Evolutionary conservation across 2,888 invertebrate species (phyloP), one percentile per base, ranked within the genome.

Genomic region (Aradus depressus): DNA sequence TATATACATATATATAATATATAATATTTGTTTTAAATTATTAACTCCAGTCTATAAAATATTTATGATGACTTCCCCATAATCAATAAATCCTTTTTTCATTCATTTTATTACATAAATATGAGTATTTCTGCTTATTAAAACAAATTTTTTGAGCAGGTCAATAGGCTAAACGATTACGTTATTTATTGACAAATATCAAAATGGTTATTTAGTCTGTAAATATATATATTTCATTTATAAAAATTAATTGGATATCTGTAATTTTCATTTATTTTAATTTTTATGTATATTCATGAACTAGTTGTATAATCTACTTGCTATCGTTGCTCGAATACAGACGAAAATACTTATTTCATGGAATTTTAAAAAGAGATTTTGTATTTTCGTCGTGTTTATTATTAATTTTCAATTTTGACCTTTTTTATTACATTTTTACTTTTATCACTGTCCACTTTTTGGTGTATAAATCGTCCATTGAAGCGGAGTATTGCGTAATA

Each of bases 81-180:
- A 51, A 34, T 44, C 43, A 37, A 47, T 53, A 50, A 49, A 55
- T 52, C 52, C 52, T 50, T 47, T 55, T 44, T 53, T n/a, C n/a
- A n/a, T n/a, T n/a, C n/a, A n/a, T n/a, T 55, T 55, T 51, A 56
- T 55, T 50, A 56, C 47, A 53, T 48, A 53, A 56, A 53, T 53
- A 53, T 37, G 55, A 55, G 55, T 53, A 55, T 49, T 51, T 44
- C 50, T 42, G 47, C 54, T 49, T 52, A 54, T 51, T 53, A 53
- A 51, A 52, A 53, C 53, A 50, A 49, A 23, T 48, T 52, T 59
- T 59, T 59, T 59, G 59, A 59, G 59, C 59, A 59, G 59, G 57
- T 58, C 55, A 55, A 54, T 58, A 58, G 56, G 55, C 58, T 58
- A 58, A 56, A 52, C 55, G 49, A 58, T 56, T 57, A 58, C 56